These are phyloP conservation scores for Chlorops oryzae DNA, from an alignment of 1,140 invertebrate genomes.

Conservation along the genomic window DNA sequence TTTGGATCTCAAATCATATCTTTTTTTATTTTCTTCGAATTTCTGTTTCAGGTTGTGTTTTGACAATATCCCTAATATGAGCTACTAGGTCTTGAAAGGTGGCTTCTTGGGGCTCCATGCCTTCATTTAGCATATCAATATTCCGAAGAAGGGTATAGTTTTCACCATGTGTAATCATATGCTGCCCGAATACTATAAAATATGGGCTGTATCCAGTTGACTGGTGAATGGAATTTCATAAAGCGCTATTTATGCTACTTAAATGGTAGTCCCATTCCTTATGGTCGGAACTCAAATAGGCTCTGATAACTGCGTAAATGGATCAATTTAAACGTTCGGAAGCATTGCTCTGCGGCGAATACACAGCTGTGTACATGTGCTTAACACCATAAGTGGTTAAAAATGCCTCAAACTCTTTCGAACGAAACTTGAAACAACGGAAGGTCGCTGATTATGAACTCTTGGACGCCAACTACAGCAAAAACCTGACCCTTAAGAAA, in stretches of 20 bases:
- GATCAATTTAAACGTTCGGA: constrained; percentile 8
- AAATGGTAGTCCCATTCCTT: constrained; percentile 8
- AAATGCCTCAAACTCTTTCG: background rate
- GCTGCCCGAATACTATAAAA: too few relatives aligned
- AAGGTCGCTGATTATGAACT: constrained; percentile 1
- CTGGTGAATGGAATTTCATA: constrained; percentile 10
- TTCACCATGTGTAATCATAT: constrained; percentile 10
- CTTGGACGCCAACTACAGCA: constrained; percentile 1
- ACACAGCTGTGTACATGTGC: background rate
- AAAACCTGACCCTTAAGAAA: background rate
- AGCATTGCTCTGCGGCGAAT: constrained; percentile 6
- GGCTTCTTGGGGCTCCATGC: background rate
- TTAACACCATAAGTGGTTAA: background rate
- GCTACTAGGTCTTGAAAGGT: too few relatives aligned
- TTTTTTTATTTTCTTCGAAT: background rate
- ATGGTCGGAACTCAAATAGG: constrained; percentile 3
- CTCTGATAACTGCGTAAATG: background rate
- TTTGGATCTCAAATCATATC: background rate
- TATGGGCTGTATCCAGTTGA: too few relatives aligned
- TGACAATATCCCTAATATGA: background rate
- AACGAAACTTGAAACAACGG: background rate
- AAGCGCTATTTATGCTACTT: constrained; percentile 2
- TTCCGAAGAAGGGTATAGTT: background rate
- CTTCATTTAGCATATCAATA: constrained; percentile 3
- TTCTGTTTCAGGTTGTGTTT: background rate